These are phyloP conservation scores for Teleopsis dalmanni DNA, from an alignment of 1,140 invertebrate species.

Conservation along the genomic window DNA sequence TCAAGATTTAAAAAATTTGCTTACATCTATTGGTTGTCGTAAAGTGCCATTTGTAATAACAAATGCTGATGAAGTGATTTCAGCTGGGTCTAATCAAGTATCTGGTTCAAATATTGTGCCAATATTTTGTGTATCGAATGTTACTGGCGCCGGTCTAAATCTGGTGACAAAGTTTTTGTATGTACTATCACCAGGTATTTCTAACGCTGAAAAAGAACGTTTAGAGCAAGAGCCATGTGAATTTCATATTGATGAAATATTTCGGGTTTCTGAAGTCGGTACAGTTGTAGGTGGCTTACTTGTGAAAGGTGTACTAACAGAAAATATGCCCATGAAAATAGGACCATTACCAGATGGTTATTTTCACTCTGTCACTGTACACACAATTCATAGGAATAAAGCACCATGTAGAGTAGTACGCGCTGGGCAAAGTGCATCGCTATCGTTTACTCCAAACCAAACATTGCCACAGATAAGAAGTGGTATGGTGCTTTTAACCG, in stretches of 20 bases:
- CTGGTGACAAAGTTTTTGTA: slow-evolving; percentile 73
- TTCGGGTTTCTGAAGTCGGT: slow-evolving; percentile 66
- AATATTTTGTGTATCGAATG: slow-evolving; percentile 92
- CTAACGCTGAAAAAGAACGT: slow-evolving; percentile 61
- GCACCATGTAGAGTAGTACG: slow-evolving; percentile 78
- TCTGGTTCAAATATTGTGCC: slow-evolving; percentile 67
- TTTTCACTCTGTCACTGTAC: slow-evolving; percentile 70
- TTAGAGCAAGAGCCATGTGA: slow-evolving; percentile 69
- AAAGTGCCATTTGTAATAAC: slow-evolving; percentile 62
- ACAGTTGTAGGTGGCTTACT: slow-evolving; percentile 85
- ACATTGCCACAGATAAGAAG: slow-evolving; percentile 59
- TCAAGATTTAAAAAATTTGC: slow-evolving; percentile 54
- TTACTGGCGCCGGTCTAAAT: slow-evolving; percentile 78
- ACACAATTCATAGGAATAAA: slow-evolving; percentile 84
- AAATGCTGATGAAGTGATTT: slow-evolving; percentile 65
- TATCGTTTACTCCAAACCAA: slow-evolving; percentile 59
- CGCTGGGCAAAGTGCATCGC: slow-evolving; percentile 83
- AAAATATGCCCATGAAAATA: slow-evolving; percentile 54
- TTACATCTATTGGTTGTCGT: slow-evolving; percentile 57
- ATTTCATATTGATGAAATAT: slow-evolving; percentile 92
- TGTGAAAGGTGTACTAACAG: slow-evolving; percentile 74
- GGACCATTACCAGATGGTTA: slow-evolving; percentile 80
- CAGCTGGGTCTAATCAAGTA: slow-evolving; percentile 55
- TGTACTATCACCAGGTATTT: slow-evolving; percentile 62
- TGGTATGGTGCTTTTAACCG: slow-evolving; percentile 71